Base-by-base conservation (phyloP, 2,888 invertebrate genomes). In the Gerris lacustris region DNA sequence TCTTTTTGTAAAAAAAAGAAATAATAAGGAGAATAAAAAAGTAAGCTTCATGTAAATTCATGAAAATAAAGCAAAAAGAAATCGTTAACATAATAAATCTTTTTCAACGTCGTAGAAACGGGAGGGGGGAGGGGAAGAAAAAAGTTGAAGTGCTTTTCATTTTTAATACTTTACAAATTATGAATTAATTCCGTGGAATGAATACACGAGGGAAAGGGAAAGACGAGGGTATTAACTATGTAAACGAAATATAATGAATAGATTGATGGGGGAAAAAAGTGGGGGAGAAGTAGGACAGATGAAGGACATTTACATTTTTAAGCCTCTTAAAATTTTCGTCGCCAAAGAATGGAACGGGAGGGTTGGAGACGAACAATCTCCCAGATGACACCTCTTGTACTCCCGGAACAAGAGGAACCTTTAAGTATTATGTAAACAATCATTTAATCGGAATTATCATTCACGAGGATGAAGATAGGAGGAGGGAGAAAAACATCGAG, bases 171-270 rank as follows among this genome's bases (percentile, higher is more conserved):
- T 55, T 55, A 55, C 55, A 55, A 55, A 55, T 55, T 55, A 55
- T 55, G 55, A 55, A 55, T 55, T 55, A 55, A 55, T 55, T 55
- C 55, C 15, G 55, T 55, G 15, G 15, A 55, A 15, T 9, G 55
- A 11, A 55, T 11, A 55, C 9, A 55, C 9, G 55, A 15, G 55
- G 55, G 55, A 9, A 15, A 55, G 11, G 55, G 15, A 15, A 55
- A 55, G 15, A 55, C 9, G 55, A 55, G 15, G 55, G 15, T 55
- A 55, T 55, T 55, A 55, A 55, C 55, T 11, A 55, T 55, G 55
- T 55, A 55, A 55, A 55, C 55, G 55, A 55, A 55, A 55, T 55
- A 55, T 11, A 55, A 55, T 55, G 55, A 55, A 55, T 55, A 55
- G 55, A 55, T 55, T 55, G 55, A 55, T 55, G 15, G 55, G 55